Evolutionary conservation across 2,888 invertebrate genomes (phyloP), one percentile per base, ranked within the genome.

Genomic region (Drosophila mayaguana): DNA sequence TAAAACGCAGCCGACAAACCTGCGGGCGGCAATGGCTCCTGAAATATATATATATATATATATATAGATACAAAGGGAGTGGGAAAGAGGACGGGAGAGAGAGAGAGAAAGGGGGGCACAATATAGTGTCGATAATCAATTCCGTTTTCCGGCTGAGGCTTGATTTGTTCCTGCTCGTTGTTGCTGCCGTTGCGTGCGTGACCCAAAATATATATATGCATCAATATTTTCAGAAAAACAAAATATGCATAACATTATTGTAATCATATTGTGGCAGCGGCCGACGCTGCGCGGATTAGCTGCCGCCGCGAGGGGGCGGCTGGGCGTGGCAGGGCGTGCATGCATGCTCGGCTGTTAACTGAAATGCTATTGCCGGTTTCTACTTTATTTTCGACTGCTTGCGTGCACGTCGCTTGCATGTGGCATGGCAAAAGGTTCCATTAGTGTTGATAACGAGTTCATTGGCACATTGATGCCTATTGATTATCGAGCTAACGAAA

Each of bases 371-470:
- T 56, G 16, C n/a, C 18, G 3, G n/a, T 22, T 45, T 34, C 12
- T 11, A 28, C 51, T 45, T 32, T n/a, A 38, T 65, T 65, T 62
- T 63, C 20, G n/a, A 14, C 56, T 38, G 72, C 55, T 80, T 12
- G 76, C 75, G 76, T 75, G 68, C 56, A 25, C 45, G n/a, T 43
- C 18, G 65, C 25, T 70, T 67, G 81, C 78, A 74, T 81, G 75
- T 71, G 54, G 54, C 54, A 42, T 8, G 18, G 25, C 66, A 55
- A 71, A 75, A 20, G 40, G 43, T 61, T 55, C 69, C 72, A 87
- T 83, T 87, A 72, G 78, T 51, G 66, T 54, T 73, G 83, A 88
- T 88, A 88, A 83, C 78, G 83, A 88, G 87, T 83, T 88, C 83
- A 83, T 86, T 86, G 83, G 89, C 89, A 88, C 89, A 86, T 80